Evolutionary conservation across 2,888 invertebrate species (phyloP).

Genomic region (Pteria penguin): DNA sequence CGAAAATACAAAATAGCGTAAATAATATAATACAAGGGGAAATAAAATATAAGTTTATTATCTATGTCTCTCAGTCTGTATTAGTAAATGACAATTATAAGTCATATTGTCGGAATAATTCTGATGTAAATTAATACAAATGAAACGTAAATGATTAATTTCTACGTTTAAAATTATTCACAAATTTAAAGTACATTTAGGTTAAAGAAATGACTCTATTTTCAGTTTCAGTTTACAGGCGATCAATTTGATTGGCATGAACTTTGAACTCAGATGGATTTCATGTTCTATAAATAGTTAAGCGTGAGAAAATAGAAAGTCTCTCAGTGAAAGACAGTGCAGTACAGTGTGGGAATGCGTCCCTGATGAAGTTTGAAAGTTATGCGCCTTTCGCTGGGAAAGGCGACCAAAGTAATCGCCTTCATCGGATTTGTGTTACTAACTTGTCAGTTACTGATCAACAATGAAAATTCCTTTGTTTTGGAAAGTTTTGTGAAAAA

Average conservation of each 20-base stretch:
- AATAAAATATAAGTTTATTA: no score
- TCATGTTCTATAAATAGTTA: background rate
- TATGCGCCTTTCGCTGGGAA: constrained; percentile 16
- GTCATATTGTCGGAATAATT: no score
- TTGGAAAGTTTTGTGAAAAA: constrained; percentile 7
- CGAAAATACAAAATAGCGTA: no score
- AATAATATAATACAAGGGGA: no score
- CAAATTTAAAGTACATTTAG: no score
- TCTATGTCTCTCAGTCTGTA: no score
- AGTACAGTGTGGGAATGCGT: constrained; percentile 23
- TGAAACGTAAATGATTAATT: no score
- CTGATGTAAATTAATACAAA: no score
- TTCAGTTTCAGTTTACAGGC: constrained; percentile 17
- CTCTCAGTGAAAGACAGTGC: constrained; percentile 35
- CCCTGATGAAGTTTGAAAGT: constrained; percentile 28
- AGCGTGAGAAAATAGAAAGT: constrained; percentile 25
- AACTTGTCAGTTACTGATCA: background rate
- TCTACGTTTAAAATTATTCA: no score
- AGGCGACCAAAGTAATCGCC: background rate
- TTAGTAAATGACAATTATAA: no score
- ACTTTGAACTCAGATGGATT: background rate
- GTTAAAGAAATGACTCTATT: no score
- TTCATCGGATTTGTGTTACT: background rate
- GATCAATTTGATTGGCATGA: background rate
- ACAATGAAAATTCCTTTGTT: background rate